Evolutionary conservation across 1,140 invertebrate genomes (phyloP), one percentile per base, ranked within the genome.

Genomic region (Cherax quadricarinatus): DNA sequence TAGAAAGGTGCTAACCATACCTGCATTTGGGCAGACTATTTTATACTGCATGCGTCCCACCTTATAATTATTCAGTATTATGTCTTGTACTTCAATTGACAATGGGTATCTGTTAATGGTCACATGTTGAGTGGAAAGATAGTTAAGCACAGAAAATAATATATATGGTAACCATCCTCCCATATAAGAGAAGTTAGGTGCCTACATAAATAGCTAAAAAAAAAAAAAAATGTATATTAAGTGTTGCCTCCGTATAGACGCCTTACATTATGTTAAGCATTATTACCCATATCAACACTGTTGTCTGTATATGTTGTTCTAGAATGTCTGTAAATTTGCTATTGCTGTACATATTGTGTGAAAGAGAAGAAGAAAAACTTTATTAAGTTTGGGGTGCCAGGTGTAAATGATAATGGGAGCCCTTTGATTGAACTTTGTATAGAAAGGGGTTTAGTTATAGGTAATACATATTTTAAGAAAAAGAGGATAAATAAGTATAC

Each of bases 31-130:
- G 90, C 90, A 91, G 84, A 81, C 51, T 53, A 48, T 90, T 91
- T 91, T 91, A 70, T 91, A 87, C 90, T 91, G 90, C 90, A 91
- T 86, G 90, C 60, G 87, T 86, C 90, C 90, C 90, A 91, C 90
- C 90, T 91, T 81, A 81, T 88, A 81, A 91, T 73, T 91, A 91
- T 91, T 91, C 90, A 91, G 90, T 91, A 91, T 91, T 91, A 91
- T 85, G 53, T 88, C 78, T 53, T 83, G 73, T 86, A 78, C 89
- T 91, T 86, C 60, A 85, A 86, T 80, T 86, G 89, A 91, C 89
- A 91, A 91, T 91, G 89, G 89, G 89, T 91, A 86, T 86, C 89
- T 91, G 89, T 82, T 82, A 73, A 91, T 51, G 82, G 89, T 91
- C 83, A 86, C 70, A 79, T 16, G 73, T 91, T 85, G 73, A 41